Base-by-base conservation (phyloP, 2,797 vertebrate genomes). In the Sebastes kiyomatsui region DNA sequence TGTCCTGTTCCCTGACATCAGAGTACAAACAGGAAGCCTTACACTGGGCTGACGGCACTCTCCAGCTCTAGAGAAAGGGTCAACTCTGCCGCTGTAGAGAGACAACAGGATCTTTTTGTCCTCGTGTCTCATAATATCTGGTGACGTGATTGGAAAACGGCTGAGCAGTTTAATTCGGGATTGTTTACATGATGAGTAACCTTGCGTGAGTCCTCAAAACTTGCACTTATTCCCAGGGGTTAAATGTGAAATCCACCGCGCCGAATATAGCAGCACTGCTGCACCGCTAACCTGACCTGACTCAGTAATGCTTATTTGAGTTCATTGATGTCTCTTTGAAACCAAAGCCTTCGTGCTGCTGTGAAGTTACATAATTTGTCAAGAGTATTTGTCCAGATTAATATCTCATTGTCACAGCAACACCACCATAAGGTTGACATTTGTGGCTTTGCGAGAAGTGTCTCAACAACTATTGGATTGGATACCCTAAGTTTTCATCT, bases 21-120 rank as follows among this genome's bases (percentile, higher is more conserved):
- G 83, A 77, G 78, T 86, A 83, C 90, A 88, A 93, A 93, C 91
- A 94, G 94, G 93, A 96, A 95, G 86, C 74, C 54, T 72, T 74
- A 66, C 75, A 80, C 77, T 68, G 60, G 60, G 79, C 88, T 86
- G 88, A 91, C 86, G 85, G 56, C 67, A 65, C 67, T 60, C 65
- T 75, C 80, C 55, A 70, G 58, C n/a, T 77, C 84, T 33, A 77
- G 49, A 83, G 75, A 82, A 79, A 85, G 81, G 73, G 75, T 86
- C 80, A 79, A 59, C 33, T 77, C n/a, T 8, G 32, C 67, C 38
- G 66, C 56, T 3, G 18, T n/a, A 72, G 27, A 78, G 20, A 61
- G 42, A 64, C 30, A 61, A 77, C 9, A 22, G 13, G 35, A 81
- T 80, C 13, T 72, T 75, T 84, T 59, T 69, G 75, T 68, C 60